Base-by-base conservation (phyloP, 2,888 invertebrate species). In the Agelastica alni region DNA sequence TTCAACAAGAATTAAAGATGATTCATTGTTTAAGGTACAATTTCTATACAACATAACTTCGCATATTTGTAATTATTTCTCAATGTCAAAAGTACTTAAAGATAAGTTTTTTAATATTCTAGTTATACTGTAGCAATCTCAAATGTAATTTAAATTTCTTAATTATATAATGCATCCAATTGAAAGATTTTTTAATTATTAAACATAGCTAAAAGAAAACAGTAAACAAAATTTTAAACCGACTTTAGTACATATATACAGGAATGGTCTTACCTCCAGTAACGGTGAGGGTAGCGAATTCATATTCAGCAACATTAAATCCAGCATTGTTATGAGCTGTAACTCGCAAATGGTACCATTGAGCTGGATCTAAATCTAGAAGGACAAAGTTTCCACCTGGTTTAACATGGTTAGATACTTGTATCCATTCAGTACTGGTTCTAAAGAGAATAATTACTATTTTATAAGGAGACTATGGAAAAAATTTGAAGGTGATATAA, bases 281-380 rank as follows among this genome's bases (percentile, higher is more conserved):
- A 63, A 91, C 86, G 20, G 96, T 95, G 22, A 96, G 83, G 2
- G 97, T 97, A 12, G 95, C 94, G 77, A 96, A 96, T 80, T 94
- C 93, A 72, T 96, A 94, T 79, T 94, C 92, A 53, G 94, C 95
- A 44, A 95, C 94, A 31, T 93, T 92, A 70, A 94, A 94, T 44
- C 96, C 97, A 56, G 96, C 96, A 69, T 95, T 96, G 77, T 96
- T 96, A 78, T 96, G 92, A 3, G 93, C 92, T 2, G 93, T 94
- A 31, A 96, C 93, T 58, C 92, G 84, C 60, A 96, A 82, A 69
- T 91, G 88, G 74, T 96, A 96, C 93, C 96, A 94, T 9, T 89
- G 92, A 13, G 94, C 96, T 0, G 96, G 93, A 70, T 93, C 93
- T 67, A 96, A 80, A 74, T 96, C 95, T 76, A 93, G 80, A 5